Conservation (phyloP, 1,140 invertebrate species). For the Lepidurus packardi region DNA sequence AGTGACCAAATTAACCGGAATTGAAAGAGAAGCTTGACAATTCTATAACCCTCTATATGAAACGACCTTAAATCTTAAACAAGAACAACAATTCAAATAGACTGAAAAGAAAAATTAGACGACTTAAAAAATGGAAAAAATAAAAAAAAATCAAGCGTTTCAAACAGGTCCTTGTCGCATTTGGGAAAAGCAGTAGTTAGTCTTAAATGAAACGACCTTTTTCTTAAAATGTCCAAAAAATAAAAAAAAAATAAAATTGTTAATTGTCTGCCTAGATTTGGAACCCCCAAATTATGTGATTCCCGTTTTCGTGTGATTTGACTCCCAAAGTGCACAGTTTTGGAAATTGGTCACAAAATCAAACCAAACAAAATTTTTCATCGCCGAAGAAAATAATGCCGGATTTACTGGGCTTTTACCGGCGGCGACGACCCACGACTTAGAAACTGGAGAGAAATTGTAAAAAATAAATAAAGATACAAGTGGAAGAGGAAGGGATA, state of each 20-base stretch:
- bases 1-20: not conserved
- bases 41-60: no score
- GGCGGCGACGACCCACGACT: not conserved
- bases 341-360: not conserved
- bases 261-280: not conserved
- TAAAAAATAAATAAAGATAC: not conserved
- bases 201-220: not conserved
- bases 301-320: not conserved
- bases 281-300: not conserved
- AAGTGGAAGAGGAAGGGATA: not conserved
- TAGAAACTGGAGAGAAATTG: not conserved
- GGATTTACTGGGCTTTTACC: not conserved
- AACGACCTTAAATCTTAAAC: no score
- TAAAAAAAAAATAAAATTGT: no score
- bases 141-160: not conserved
- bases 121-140: not conserved
- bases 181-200: not conserved
- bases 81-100: not conserved
- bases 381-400: not conserved
- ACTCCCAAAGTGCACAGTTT: not conserved
- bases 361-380: not conserved
- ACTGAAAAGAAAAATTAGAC: not conserved
- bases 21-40: not conserved
- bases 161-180: constrained; percentile 1
- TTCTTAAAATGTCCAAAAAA: no score